A percentile compares a stretch with the other conserved stretches of the same genome.
These are phyloP conservation scores for Melospiza melodia DNA, from an alignment of 2,113 vertebrate species.

Conservation along the genomic window DNA sequence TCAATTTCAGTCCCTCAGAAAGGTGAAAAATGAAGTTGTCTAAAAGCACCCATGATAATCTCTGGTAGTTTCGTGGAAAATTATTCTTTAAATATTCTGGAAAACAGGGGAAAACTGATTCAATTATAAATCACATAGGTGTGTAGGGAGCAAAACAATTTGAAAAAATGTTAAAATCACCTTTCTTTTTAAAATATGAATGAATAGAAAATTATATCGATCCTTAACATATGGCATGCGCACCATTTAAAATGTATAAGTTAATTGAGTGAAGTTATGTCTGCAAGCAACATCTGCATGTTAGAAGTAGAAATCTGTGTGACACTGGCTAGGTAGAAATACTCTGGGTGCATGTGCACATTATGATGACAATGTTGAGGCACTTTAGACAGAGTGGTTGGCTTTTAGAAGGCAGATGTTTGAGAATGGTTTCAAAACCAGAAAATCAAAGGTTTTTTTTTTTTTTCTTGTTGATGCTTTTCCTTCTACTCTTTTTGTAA, in stretches of 20 bases:
- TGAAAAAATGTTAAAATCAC: not conserved
- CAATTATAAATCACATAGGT: not conserved
- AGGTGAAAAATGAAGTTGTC: not conserved
- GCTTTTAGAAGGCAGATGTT: not conserved
- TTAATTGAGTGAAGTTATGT: not conserved
- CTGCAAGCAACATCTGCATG: not conserved
- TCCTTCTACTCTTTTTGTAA: not conserved
- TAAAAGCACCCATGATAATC: not conserved
- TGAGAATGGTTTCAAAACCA: not conserved
- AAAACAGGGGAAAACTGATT: not conserved
- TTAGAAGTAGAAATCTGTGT: not conserved
- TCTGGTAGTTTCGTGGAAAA: not conserved
- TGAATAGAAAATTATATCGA: accelerated
- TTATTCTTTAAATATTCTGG: not conserved
- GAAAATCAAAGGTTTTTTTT: not conserved
- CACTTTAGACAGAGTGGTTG: not conserved
- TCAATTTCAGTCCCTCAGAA: not conserved
- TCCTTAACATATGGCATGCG: not conserved
- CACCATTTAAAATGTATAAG: not conserved
- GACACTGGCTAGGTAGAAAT: not conserved
- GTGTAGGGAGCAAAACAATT: not conserved
- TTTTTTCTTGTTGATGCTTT: not conserved
- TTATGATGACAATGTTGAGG: accelerated
- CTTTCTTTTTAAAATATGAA: not conserved
- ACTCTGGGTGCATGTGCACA: not conserved